These are phyloP conservation scores for Planiliza haematocheilus DNA, from an alignment of 2,113 vertebrate genomes.

Conservation along the genomic window DNA sequence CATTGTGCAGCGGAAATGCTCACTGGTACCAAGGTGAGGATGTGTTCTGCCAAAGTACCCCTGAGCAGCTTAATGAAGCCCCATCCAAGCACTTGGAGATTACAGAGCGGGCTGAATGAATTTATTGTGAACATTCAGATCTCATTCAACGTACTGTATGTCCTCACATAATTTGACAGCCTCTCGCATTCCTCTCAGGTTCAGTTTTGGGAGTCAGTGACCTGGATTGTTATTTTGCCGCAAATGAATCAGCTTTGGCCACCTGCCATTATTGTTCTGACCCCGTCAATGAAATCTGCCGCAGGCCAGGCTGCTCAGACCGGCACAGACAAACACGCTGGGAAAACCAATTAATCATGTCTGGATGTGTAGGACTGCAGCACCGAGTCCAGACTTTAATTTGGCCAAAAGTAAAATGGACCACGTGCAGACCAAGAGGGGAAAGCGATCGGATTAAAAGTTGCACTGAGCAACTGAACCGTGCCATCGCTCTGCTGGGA, in stretches of 20 bases:
- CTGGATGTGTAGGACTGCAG: conserved; percentile 9
- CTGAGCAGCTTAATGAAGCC: background rate
- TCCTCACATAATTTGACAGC: conserved; percentile 6
- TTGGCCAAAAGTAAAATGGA: background rate
- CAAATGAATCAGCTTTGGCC: conserved; percentile 49
- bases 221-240: conserved; percentile 43
- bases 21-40: too few relatives aligned
- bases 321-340: conserved; percentile 29
- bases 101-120: background rate
- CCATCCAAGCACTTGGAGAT: too few relatives aligned
- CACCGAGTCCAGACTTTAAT: background rate
- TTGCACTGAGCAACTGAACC: too few relatives aligned
- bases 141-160: background rate
- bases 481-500: too few relatives aligned
- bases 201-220: conserved; percentile 29
- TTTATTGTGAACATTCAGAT: background rate
- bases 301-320: conserved; percentile 35
- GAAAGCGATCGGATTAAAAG: background rate
- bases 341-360: conserved; percentile 62
- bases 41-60: background rate
- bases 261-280: conserved; percentile 44
- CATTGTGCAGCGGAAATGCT: too few relatives aligned
- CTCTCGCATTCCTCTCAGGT: conserved; percentile 2
- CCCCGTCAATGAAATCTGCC: conserved; percentile 42
- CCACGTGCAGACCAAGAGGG: background rate